Evolutionary conservation across 2,113 vertebrate species (phyloP).

Genomic region (Apus apus): DNA sequence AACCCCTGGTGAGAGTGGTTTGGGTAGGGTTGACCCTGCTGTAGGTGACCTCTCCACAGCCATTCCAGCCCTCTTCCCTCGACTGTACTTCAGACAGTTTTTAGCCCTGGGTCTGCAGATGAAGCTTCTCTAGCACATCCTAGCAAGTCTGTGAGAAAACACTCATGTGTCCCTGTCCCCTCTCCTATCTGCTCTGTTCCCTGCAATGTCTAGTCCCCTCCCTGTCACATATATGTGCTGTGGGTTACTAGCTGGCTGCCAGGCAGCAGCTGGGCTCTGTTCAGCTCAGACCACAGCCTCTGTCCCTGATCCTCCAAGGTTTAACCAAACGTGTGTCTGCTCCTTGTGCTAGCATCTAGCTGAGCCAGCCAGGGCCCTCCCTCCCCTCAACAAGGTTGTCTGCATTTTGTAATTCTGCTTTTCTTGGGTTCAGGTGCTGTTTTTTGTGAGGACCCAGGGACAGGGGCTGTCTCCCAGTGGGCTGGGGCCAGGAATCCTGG

Average conservation of each 20-base stretch:
- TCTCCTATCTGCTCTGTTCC: accelerated
- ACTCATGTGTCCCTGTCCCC: accelerated
- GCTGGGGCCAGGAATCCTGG: neutral
- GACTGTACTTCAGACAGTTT: accelerated
- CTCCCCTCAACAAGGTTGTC: neutral
- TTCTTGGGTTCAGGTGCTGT: neutral
- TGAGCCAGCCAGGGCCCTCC: neutral
- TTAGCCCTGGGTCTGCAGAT: neutral
- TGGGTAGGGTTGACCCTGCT: neutral
- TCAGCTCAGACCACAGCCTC: neutral
- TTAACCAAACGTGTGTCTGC: neutral
- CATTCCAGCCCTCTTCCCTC: neutral
- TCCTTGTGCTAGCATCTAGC: neutral
- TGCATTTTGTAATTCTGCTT: neutral
- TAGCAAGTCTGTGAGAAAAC: neutral
- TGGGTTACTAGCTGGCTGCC: neutral
- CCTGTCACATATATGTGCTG: accelerated
- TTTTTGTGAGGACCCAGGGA: neutral
- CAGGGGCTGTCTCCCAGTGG: neutral
- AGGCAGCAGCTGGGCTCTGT: neutral
- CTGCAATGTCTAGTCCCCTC: neutral
- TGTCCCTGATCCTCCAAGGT: neutral
- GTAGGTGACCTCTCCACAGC: neutral
- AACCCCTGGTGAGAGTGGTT: neutral
- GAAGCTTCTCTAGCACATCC: neutral